Percentiles rank a stretch among this genome's conserved stretches.
Evolutionary conservation across 1,140 invertebrate genomes (phyloP).

Genomic region (Cyrtorhinus lividipennis): DNA sequence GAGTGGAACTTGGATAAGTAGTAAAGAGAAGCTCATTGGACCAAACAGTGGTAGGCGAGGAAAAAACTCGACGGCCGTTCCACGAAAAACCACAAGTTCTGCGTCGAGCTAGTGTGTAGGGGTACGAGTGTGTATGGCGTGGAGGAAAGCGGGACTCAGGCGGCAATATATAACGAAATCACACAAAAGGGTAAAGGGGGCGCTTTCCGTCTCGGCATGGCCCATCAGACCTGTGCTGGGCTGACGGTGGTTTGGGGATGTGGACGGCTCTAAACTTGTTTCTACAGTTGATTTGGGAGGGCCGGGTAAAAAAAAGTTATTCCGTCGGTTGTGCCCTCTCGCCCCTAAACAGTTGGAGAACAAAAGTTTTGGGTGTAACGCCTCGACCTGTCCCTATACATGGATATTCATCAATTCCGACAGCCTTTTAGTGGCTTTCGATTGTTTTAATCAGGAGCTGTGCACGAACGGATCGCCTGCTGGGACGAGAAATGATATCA

Average conservation of each 20-base stretch:
- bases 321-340: background rate
- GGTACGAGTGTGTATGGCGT: background rate
- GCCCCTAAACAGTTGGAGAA: too few species aligned
- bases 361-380: too few species aligned
- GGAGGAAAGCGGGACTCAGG: background rate
- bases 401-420: too few species aligned
- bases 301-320: background rate
- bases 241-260: background rate
- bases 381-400: too few species aligned
- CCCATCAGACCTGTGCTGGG: background rate
- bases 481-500: too few species aligned
- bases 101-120: background rate
- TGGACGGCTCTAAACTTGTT: background rate
- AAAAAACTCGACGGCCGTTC: background rate
- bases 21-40: too few species aligned
- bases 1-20: too few species aligned
- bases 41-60: background rate
- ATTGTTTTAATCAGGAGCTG: too few species aligned
- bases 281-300: background rate
- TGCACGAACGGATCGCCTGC: too few species aligned
- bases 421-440: too few species aligned
- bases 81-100: background rate
- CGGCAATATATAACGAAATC: slow-evolving; percentile 8
- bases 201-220: background rate
- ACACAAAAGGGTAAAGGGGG: background rate